Evolutionary conservation across 2,113 vertebrate genomes (phyloP), one percentile per base, ranked within the genome.

Genomic region (Brachyhypopomus occidentalis): DNA sequence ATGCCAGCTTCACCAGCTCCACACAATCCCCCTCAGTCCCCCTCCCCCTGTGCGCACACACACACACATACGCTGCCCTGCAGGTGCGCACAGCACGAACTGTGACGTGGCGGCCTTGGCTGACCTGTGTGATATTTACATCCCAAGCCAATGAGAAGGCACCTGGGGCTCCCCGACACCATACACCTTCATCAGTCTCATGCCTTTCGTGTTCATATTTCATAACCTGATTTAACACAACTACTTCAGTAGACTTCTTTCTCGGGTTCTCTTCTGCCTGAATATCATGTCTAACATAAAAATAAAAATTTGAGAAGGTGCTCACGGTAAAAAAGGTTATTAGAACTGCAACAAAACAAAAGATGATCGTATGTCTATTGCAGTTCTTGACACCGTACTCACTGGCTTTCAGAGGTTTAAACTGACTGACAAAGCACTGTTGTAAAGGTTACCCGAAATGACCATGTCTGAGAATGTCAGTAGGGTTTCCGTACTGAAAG

Each of bases 1-100:
- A 88, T 87, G 90, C 89, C 87, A 84, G 78, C 76, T 60, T 76
- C 62, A 79, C 83, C 85, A 89, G 88, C 82, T 91, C 91, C 14
- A 83, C 81, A 74, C 83, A 82, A 59, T 84, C 79, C 84, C 83
- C 85, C 38, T 78, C 84, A 80, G 81, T 66, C 73, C 70, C 59
- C 63, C 77, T 55, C 63, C 81, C 71, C 75, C 78, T 72, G 3
- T 3, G 3, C 30, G 3, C 77, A 30, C 76, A 77, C 60, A 81
- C 45, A n/a, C 30, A 60, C 23, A 76, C 58, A 83, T 73, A 73
- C 34, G 38, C 60, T 36, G 74, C 72, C 52, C 72, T 75, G 67
- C 84, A 83, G 78, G 84, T 83, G 84, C 75, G 72, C 75, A 63
- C 69, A 48, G 63, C 59, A 56, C 62, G 74, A 20, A 22, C 64